These are phyloP conservation scores for Hirtodrosophila histrioides DNA, from an alignment of 2,888 invertebrate species.

Conservation along the genomic window DNA sequence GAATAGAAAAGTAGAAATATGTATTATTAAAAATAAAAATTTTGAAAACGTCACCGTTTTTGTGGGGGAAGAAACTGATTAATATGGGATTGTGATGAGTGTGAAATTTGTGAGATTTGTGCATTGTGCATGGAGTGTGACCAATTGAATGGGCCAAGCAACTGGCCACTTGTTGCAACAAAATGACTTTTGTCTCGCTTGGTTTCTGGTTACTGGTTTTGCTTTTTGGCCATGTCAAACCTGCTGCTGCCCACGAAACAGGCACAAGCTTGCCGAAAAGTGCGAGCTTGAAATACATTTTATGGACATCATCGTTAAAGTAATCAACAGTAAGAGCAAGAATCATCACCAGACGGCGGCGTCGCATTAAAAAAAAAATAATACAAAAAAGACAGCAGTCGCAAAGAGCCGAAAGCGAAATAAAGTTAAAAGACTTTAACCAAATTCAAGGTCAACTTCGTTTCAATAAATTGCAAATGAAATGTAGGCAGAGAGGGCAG, in stretches of 20 bases:
- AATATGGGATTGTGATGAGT: slow-evolving; percentile 33
- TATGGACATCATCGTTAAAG: slow-evolving; percentile 76
- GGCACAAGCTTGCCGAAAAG: slow-evolving; percentile 42
- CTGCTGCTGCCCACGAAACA: slow-evolving; percentile 57
- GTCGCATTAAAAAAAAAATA: slow-evolving; percentile 31
- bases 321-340: slow-evolving; percentile 72
- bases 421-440: slow-evolving; percentile 80
- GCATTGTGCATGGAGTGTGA: background rate
- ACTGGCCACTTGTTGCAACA: slow-evolving; percentile 25
- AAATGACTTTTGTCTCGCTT: slow-evolving; percentile 30
- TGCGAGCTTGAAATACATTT: slow-evolving; percentile 63
- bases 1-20: slow-evolving; percentile 38
- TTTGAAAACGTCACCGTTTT: slow-evolving; percentile 57
- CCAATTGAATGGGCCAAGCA: slow-evolving; percentile 3
- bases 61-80: slow-evolving; percentile 43
- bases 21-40: slow-evolving; percentile 26
- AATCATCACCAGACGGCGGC: slow-evolving; percentile 63
- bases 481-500: slow-evolving; percentile 45
- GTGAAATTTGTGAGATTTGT: too few relatives aligned
- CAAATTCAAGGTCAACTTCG: slow-evolving; percentile 81
- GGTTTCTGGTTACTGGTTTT: slow-evolving; percentile 23
- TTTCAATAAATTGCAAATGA: slow-evolving; percentile 77
- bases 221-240: slow-evolving; percentile 46
- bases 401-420: slow-evolving; percentile 57
- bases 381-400: slow-evolving; percentile 32